Conservation (phyloP, 1,140 invertebrate species). For the Pristionchus pacificus region DNA sequence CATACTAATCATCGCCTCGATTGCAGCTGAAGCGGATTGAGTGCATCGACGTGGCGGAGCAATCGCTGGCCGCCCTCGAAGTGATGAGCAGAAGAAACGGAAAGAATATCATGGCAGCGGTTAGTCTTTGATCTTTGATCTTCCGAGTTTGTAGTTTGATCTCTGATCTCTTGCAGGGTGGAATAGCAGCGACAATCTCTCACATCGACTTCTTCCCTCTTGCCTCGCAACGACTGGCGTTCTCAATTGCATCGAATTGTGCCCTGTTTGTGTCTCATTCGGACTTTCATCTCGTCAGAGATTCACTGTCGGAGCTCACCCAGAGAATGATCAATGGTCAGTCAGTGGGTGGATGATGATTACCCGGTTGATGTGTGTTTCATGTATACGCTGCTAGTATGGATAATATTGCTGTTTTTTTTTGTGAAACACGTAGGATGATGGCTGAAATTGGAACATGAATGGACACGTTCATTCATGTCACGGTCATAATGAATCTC, state of each 20-base stretch:
- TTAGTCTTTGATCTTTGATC: not conserved
- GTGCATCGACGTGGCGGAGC: conserved; percentile 53
- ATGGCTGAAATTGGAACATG: too few species aligned
- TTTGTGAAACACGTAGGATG: conserved; percentile 8
- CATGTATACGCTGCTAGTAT: too few species aligned
- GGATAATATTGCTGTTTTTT: too few species aligned
- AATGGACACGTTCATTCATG: conserved; percentile 24
- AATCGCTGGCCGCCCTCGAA: conserved; percentile 48
- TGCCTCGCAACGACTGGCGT: conserved; percentile 51
- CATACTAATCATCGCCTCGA: not conserved
- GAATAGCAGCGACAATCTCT: conserved; percentile 49
- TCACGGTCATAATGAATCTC: conserved; percentile 7
- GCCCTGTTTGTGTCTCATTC: conserved; percentile 35
- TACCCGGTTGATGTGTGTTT: too few species aligned
- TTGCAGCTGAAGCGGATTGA: conserved; percentile 47
- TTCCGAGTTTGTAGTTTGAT: not conserved
- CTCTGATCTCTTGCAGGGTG: conserved; percentile 32
- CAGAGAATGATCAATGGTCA: conserved; percentile 46
- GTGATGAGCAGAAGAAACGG: conserved; percentile 55
- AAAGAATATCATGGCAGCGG: conserved; percentile 42
- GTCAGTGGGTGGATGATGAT: too few species aligned
- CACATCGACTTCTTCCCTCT: conserved; percentile 56
- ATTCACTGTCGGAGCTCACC: conserved; percentile 49
- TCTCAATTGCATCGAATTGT: conserved; percentile 54
- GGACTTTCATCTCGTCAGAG: conserved; percentile 44